These are phyloP conservation scores for Thera britannica DNA, from an alignment of 2,888 invertebrate genomes.

Conservation along the genomic window DNA sequence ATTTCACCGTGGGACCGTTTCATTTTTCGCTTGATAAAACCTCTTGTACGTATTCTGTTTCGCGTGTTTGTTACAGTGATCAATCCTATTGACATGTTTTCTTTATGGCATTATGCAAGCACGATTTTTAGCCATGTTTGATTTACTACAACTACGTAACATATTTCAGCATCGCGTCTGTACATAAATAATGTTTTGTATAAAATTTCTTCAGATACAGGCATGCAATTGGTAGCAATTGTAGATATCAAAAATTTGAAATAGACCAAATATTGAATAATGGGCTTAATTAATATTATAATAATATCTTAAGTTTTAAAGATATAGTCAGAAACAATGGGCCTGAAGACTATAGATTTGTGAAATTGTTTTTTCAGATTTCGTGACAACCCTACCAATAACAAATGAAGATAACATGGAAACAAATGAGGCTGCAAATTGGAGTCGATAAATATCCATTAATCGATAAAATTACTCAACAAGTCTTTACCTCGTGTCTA, in stretches of 20 bases:
- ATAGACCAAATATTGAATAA: too few relatives aligned
- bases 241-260: too few relatives aligned
- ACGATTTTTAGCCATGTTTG: constrained; percentile 12
- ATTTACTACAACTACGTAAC: neutral
- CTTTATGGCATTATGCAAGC: constrained; percentile 13
- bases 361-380: neutral
- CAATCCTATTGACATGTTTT: constrained; percentile 23
- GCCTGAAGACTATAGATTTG: too few relatives aligned
- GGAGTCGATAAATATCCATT: constrained; percentile 56
- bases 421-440: constrained; percentile 49
- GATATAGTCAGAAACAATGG: too few relatives aligned
- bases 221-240: too few relatives aligned
- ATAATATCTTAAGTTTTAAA: too few relatives aligned
- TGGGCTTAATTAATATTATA: too few relatives aligned
- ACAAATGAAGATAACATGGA: constrained; percentile 47
- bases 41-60: constrained; percentile 23
- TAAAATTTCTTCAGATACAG: neutral
- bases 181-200: neutral
- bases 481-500: constrained; percentile 43
- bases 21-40: constrained; percentile 31
- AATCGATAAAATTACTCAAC: constrained; percentile 56
- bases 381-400: constrained; percentile 47
- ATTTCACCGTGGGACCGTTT: constrained; percentile 29
- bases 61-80: constrained; percentile 26
- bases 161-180: neutral